Base-by-base conservation (phyloP, 2,888 invertebrate genomes). In the Sthenelais limicola region DNA sequence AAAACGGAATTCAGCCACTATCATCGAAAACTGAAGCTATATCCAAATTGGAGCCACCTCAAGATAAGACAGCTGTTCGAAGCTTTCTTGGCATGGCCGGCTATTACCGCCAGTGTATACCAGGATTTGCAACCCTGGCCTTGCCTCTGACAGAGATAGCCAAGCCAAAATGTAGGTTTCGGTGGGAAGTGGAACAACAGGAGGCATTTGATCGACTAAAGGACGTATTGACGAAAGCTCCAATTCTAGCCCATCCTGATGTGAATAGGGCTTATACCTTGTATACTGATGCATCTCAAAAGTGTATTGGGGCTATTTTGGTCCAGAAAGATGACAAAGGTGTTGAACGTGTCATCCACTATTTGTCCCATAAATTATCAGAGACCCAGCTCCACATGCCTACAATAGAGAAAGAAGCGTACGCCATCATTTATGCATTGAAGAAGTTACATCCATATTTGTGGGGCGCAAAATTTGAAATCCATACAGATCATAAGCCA, bases 1-100 rank as follows among this genome's bases (percentile, higher is more conserved):
- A 15, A 43, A 21, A 75, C 4, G 75, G 76, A 24, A 76, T 75
- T 1, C 7, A 66, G 9, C 35, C 75, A 3, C 54, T 73, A 51
- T 56, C 71, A 0, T 75, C 73, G 5, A 75, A 75, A 58, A 43
- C 72, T 3, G 26, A 28, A 9, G 72, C 66, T 18, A 75, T 75
- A 21, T 7, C 15, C 3, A 48, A 75, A 15, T 47, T 70, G 49
- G n/a, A 32, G 12, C 35, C 58, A 15, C 73, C 73, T 18, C n/a
- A 7, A 7, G 18, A 47, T 58, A 38, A 35, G 9, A 62, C 3
- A n/a, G 66, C 33, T n/a, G 38, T 62, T 26, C 30, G 62, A 2
- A 15, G 24, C 1, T 73, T 73, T 4, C 43, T 73, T 21, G 73
- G 70, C 2, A 71, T 73, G 35, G 43, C 70, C 12, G 35, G 48